Conservation (phyloP, 1,140 invertebrate species). For the Drosophila asahinai region DNA sequence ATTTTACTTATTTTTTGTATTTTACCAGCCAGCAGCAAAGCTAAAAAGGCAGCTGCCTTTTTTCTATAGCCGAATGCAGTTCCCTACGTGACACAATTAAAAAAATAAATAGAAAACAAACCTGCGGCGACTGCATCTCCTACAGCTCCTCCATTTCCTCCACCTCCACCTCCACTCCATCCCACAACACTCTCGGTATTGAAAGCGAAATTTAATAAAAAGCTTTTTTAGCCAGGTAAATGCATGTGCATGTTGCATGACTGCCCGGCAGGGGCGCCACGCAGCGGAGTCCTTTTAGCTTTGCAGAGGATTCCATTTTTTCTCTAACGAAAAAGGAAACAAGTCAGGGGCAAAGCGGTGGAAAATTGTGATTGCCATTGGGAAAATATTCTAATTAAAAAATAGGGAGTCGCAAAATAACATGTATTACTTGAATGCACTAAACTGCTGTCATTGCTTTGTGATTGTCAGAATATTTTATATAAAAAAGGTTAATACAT, state of each 20-base stretch:
- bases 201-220: slow-evolving; percentile 80
- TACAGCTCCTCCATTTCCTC: slow-evolving; percentile 6
- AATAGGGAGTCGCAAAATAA: slow-evolving; percentile 1
- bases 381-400: slow-evolving; percentile 24
- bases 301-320: slow-evolving; percentile 21
- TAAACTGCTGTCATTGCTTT: no score
- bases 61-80: slow-evolving; percentile 71
- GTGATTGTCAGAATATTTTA: background rate
- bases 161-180: slow-evolving; percentile 6
- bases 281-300: slow-evolving; percentile 31
- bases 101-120: slow-evolving; percentile 76
- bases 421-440: background rate
- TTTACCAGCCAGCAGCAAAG: slow-evolving; percentile 36
- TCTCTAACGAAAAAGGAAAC: background rate
- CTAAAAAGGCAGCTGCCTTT: slow-evolving; percentile 63
- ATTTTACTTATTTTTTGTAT: slow-evolving; percentile 19
- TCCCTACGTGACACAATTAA: slow-evolving; percentile 81
- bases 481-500: slow-evolving; percentile 3
- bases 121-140: slow-evolving; percentile 14
- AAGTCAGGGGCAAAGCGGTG: slow-evolving; percentile 1
- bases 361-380: slow-evolving; percentile 6
- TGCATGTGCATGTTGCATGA: slow-evolving; percentile 51
- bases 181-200: slow-evolving; percentile 52
- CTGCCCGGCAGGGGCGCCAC: slow-evolving; percentile 53
- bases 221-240: slow-evolving; percentile 42